Conservation (phyloP, 2,113 vertebrate species). For the Calypte anna region DNA sequence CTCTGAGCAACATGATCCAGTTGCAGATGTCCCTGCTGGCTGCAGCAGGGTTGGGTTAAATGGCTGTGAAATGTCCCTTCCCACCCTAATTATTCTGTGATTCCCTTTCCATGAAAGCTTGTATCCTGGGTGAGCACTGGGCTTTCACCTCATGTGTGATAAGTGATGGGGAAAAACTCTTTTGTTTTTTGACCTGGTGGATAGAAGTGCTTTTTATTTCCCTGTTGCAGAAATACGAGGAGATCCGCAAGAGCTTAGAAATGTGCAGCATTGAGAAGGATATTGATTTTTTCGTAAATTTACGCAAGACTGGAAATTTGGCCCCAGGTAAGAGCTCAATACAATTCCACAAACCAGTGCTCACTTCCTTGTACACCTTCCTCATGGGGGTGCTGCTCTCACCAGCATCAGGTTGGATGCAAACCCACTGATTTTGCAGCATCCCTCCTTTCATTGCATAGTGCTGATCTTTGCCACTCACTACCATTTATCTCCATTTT, state of each 20-base stretch:
- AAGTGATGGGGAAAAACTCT: accelerated
- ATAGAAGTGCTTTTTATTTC: background rate
- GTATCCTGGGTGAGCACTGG: background rate
- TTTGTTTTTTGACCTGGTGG: background rate
- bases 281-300: constrained; percentile 88
- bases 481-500: background rate
- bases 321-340: constrained; percentile 82
- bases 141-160: background rate
- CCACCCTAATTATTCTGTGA: no score
- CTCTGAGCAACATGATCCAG: background rate
- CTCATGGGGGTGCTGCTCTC: background rate
- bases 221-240: constrained; percentile 86
- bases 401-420: background rate
- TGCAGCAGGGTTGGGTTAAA: accelerated
- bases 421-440: background rate
- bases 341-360: background rate
- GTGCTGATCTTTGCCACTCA: background rate
- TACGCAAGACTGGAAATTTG: constrained; percentile 84
- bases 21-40: background rate
- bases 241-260: constrained; percentile 91
- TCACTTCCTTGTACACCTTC: background rate
- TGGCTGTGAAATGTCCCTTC: background rate
- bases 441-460: background rate
- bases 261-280: constrained; percentile 91
- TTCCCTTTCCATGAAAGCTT: background rate